Evolutionary conservation across 2,113 vertebrate species (phyloP), one percentile per base, ranked within the genome.

Genomic region (Ascaphus truei): DNA sequence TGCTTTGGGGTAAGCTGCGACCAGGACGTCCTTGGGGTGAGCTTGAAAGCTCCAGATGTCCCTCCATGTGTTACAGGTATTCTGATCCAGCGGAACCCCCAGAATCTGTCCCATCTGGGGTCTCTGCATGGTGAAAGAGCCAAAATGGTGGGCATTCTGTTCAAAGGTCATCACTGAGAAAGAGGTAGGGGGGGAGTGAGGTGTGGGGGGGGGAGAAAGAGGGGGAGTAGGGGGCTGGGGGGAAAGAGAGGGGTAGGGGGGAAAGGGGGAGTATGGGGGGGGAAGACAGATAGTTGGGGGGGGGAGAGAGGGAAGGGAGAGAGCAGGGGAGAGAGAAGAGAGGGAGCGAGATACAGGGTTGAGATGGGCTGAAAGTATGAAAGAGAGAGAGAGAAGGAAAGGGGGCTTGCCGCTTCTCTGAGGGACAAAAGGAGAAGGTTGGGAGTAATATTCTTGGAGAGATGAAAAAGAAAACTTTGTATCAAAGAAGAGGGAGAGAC

Each of bases 141-240:
- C 41, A 9, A 68, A 68, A 26, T 59, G 45, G 3, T 36, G 31
- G 1, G 90, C 86, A 76, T 92, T 88, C 51, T 88, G 86, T 0
- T 91, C 87, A 39, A 90, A 92, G 27, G 89, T 89, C 76, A 85
- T 84, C 4, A 89, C 78, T 85, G 89, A 71, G 13, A 47, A 47
- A 3, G n/a, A 37, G 30, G 20, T 9, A 16, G 22, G 4, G n/a
- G n/a, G n/a, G n/a, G n/a, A n/a, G n/a, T n/a, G n/a, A n/a, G n/a
- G n/a, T n/a, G n/a, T 30, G 51, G 16, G 5, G 18, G 27, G 34
- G 29, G 16, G 25, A 11, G 16, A 30, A 1, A 12, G 16, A 20
- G 23, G 26, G 4, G 10, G 36, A 20, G 13, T 16, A 16, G 18
- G 22, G 9, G 59, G 4, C 37, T 8, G 3, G 7, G 3, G 13